Percentiles rank a stretch among this genome's conserved stretches.
Evolutionary conservation across 2,888 invertebrate genomes (phyloP).

Genomic region (Stegophylla sp.): DNA sequence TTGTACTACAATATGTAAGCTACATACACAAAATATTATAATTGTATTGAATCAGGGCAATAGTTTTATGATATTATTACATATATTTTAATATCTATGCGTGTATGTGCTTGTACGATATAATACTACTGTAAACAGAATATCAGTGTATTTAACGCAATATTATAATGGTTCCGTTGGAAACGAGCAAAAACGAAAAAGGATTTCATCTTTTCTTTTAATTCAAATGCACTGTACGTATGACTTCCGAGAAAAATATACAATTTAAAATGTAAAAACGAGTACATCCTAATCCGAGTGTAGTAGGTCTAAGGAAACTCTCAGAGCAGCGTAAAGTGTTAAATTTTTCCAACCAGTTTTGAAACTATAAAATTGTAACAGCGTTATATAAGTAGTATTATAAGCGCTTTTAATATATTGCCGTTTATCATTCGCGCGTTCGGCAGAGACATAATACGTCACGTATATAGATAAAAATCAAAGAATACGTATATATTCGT

Average conservation of each 20-base stretch:
- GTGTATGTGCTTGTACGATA: neutral
- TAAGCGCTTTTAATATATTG: neutral
- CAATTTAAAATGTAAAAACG: neutral
- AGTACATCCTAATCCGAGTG: neutral
- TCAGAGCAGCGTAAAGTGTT: neutral
- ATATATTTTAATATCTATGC: too few relatives aligned
- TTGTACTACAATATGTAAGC: neutral
- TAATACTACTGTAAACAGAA: too few relatives aligned
- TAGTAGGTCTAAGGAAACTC: neutral
- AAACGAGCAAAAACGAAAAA: neutral
- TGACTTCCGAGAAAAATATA: slow-evolving; percentile 10
- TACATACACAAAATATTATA: neutral
- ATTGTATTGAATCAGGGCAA: neutral
- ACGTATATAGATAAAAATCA: slow-evolving; percentile 26
- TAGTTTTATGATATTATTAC: too few relatives aligned
- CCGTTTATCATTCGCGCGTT: slow-evolving; percentile 27
- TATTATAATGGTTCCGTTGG: neutral
- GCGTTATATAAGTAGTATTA: neutral
- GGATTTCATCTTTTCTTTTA: neutral
- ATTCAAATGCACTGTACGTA: too few relatives aligned
- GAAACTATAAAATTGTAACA: slow-evolving; percentile 18
- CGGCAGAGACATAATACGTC: neutral
- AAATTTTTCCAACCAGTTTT: slow-evolving; percentile 32
- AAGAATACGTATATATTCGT: neutral
- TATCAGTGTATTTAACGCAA: too few relatives aligned